A percentile compares a stretch with the other conserved stretches of the same genome.
Conservation (phyloP, 2,888 invertebrate species). For the Lordiphosa fenestrarum region DNA sequence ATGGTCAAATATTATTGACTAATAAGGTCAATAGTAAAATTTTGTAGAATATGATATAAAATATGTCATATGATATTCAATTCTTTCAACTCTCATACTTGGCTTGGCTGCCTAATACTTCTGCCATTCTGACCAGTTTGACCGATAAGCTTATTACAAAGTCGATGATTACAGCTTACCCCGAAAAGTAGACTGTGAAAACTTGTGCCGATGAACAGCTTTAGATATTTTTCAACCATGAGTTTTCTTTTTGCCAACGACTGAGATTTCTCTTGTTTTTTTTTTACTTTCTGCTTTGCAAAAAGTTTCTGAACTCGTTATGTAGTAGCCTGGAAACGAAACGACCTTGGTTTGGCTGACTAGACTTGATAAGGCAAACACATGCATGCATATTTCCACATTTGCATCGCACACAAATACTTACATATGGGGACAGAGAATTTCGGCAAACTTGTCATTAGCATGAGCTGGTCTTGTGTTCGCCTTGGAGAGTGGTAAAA, state of each 20-base stretch:
- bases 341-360: constrained; percentile 28
- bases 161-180: constrained; percentile 23
- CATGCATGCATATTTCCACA: constrained; percentile 1
- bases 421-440: neutral
- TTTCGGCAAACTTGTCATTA: constrained; percentile 37
- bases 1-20: too few relatives aligned
- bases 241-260: constrained; percentile 11
- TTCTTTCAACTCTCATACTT: too few relatives aligned
- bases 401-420: constrained; percentile 10
- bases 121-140: constrained; percentile 18
- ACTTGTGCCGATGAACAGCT: constrained; percentile 32
- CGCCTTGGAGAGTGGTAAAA: constrained; percentile 4
- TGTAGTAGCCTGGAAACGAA: constrained; percentile 26
- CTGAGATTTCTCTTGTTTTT: neutral
- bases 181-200: neutral
- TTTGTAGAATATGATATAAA: too few relatives aligned
- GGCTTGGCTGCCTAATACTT: constrained; percentile 9
- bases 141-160: constrained; percentile 46
- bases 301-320: constrained; percentile 42
- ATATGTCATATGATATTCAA: too few relatives aligned
- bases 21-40: too few relatives aligned
- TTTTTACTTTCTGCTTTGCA: constrained; percentile 2
- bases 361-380: constrained; percentile 10
- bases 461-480: constrained; percentile 14
- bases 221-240: constrained; percentile 39